Base-by-base conservation (phyloP, 2,888 invertebrate species). In the Chrysomela aeneicollis region DNA sequence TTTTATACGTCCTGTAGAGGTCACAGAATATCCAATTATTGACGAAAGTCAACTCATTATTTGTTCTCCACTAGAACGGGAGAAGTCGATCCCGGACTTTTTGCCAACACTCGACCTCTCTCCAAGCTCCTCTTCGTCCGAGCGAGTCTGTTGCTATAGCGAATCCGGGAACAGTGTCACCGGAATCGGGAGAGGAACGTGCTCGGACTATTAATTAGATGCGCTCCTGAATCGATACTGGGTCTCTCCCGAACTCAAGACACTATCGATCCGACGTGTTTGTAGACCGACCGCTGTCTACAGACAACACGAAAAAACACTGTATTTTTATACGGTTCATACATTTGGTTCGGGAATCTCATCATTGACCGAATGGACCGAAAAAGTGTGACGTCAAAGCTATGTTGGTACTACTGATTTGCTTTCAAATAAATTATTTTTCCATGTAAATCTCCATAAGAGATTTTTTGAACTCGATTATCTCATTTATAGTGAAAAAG, bases 161-260 rank as follows among this genome's bases (percentile, higher is more conserved):
- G 77, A 78, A 78, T 78, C 77, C 78, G 76, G 80, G 79, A 83
- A 82, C 82, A 82, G 82, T 83, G 83, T 83, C 83, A 83, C 82
- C 81, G 82, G 82, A 82, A 81, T 82, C 80, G 79, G 78, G 76
- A 78, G 75, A 76, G 77, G 78, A 75, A 82, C 83, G 83, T 83
- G 83, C 81, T 75, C 75, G 77, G 83, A 81, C 80, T 83, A 78
- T 79, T 82, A 83, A 83, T 82, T 83, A 82, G 82, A 81, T 81
- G 82, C 82, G 81, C 76, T 71, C 76, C 75, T 74, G 76, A 82
- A 83, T 83, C 83, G 82, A 83, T 83, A 82, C 77, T 66, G 71
- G 72, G 73, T 74, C 71, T 73, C 74, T 72, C 73, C 73, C 74
- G 70, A 73, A 73, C 75, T 72, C 73, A 75, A 75, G 74, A 75